A percentile compares a stretch with the other conserved stretches of the same genome.
Conservation (phyloP, 2,888 invertebrate species). For the Linhomoeus sp. region DNA sequence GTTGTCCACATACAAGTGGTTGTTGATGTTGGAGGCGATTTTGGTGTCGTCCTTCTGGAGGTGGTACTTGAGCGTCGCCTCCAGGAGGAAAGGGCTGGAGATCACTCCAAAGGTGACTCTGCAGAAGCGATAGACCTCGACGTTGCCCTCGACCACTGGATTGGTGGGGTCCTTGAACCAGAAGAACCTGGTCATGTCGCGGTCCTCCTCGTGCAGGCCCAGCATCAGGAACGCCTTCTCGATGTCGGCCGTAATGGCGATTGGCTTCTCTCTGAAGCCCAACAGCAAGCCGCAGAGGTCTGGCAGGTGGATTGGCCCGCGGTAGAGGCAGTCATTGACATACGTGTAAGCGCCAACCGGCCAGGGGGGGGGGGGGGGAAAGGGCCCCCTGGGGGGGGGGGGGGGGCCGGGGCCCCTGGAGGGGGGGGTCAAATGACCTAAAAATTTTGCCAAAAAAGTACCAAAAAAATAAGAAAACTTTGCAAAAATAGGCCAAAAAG, state of each 20-base stretch:
- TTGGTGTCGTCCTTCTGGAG: background rate
- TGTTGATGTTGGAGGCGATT: background rate
- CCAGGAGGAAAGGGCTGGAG: slow-evolving; percentile 1
- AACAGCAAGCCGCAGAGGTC: slow-evolving; percentile 2
- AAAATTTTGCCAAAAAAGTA: too few relatives aligned
- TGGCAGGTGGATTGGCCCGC: background rate
- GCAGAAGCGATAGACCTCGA: background rate
- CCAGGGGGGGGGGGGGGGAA: too few relatives aligned
- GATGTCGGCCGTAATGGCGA: slow-evolving; percentile 1
- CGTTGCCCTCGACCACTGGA: background rate
- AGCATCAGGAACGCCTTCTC: slow-evolving; percentile 3
- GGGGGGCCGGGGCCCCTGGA: too few relatives aligned
- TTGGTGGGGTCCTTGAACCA: slow-evolving; percentile 1
- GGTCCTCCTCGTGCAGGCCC: background rate
- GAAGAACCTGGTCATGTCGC: slow-evolving; percentile 1
- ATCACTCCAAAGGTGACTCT: slow-evolving; percentile 3
- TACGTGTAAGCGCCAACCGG: too few relatives aligned
- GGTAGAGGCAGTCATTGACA: slow-evolving; percentile 2
- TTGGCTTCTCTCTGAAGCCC: background rate
- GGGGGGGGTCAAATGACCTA: too few relatives aligned
- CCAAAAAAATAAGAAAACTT: too few relatives aligned
- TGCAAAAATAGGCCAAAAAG: too few relatives aligned
- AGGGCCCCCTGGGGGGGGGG: too few relatives aligned
- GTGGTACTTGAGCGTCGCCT: background rate
- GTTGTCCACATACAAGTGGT: slow-evolving; percentile 2